Evolutionary conservation across 2,797 vertebrate species (phyloP).

Genomic region (Pangasius mekongensis): DNA sequence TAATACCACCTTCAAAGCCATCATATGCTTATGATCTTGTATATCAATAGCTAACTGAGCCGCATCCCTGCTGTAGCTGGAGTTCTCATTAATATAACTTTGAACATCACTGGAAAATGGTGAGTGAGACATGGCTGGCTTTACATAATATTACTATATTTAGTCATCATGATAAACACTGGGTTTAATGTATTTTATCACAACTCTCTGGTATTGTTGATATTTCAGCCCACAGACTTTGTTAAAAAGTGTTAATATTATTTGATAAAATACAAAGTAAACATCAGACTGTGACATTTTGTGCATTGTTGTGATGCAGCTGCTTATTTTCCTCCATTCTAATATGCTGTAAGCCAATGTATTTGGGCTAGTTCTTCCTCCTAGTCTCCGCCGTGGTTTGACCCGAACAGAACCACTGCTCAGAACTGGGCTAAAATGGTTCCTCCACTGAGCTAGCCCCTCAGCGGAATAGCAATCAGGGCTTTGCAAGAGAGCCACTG

Average conservation of each 20-base stretch:
- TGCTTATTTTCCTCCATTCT: not conserved
- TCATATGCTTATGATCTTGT: not conserved
- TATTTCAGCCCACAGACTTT: not conserved
- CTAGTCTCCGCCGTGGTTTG: not conserved
- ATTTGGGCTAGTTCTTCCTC: not conserved
- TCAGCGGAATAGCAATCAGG: conserved; percentile 63
- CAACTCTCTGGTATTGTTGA: not conserved
- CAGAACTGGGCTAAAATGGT: conserved; percentile 22
- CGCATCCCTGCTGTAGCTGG: not conserved
- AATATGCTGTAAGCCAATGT: not conserved
- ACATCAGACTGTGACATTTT: not conserved
- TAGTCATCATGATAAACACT: not conserved
- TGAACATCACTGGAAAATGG: not conserved
- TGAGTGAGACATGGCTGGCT: not conserved
- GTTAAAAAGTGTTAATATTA: too few relatives aligned
- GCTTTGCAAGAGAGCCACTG: conserved; percentile 52
- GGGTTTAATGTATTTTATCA: not conserved
- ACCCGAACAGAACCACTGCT: conserved; percentile 29
- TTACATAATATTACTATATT: not conserved
- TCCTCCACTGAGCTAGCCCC: conserved; percentile 33
- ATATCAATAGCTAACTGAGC: not conserved
- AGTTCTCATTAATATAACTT: not conserved
- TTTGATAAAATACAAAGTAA: not conserved
- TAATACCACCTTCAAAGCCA: not conserved
- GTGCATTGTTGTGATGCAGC: not conserved